These are phyloP conservation scores for Noctua comes DNA, from an alignment of 2,888 invertebrate species.

Conservation along the genomic window DNA sequence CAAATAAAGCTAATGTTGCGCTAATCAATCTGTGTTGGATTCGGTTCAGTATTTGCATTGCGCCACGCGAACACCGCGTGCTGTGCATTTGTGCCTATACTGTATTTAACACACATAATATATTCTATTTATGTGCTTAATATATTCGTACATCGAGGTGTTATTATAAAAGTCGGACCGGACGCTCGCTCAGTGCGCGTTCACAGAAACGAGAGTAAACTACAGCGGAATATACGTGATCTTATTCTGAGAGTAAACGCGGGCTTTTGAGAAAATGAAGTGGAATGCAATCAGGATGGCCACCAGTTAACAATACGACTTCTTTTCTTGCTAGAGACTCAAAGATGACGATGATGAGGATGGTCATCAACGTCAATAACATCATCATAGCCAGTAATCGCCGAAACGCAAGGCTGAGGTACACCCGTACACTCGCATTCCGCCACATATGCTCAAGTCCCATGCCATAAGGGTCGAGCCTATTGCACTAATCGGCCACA, in stretches of 20 bases:
- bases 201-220: constrained; percentile 63
- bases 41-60: constrained; percentile 26
- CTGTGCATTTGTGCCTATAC: constrained; percentile 6
- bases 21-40: constrained; percentile 26
- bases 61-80: constrained; percentile 31
- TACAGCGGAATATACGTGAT: constrained; percentile 40
- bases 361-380: not conserved
- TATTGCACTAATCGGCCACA: not conserved
- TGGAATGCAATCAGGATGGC: not conserved
- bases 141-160: constrained; percentile 42
- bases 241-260: constrained; percentile 22
- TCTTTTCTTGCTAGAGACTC: not conserved
- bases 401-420: not conserved
- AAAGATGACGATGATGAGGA: not conserved
- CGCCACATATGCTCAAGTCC: not conserved
- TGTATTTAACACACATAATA: not conserved
- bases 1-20: constrained; percentile 21
- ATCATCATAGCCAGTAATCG: not conserved
- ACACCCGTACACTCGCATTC: not conserved
- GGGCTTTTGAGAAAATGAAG: not conserved
- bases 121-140: constrained; percentile 38
- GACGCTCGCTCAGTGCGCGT: constrained; percentile 62
- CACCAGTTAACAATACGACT: not conserved
- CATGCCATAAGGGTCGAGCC: not conserved
- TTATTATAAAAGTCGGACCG: constrained; percentile 62